Conservation (phyloP, 2,113 vertebrate genomes). For the Ranitomeya imitator region DNA sequence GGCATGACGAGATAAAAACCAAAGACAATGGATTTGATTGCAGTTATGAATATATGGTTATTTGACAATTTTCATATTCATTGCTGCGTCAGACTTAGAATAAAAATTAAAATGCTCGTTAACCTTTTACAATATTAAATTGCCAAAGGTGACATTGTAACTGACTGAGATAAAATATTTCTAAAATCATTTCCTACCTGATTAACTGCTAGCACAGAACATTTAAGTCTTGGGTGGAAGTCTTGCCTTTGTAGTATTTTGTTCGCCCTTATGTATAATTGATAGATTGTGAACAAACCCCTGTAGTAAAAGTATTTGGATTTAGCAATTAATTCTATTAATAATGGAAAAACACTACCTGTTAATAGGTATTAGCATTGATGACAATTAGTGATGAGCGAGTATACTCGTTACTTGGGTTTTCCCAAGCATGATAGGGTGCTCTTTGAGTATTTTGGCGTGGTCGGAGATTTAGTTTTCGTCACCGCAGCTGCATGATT, state of each 20-base stretch:
- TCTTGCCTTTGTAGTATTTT: neutral
- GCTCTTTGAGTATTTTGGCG: no score
- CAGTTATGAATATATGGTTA: slow-evolving; percentile 25
- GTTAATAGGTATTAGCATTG: no score
- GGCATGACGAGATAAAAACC: slow-evolving; percentile 4
- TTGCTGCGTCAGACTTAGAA: neutral
- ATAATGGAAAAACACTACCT: no score
- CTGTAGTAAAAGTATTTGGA: no score
- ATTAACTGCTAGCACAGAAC: slow-evolving; percentile 1
- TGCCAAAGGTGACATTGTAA: slow-evolving; percentile 13
- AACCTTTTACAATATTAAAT: slow-evolving; percentile 35
- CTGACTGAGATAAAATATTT: slow-evolving; percentile 8
- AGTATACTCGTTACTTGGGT: no score
- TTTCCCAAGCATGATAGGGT: no score
- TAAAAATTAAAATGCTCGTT: slow-evolving; percentile 25
- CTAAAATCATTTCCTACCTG: neutral
- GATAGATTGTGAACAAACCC: neutral
- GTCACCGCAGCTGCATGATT: no score
- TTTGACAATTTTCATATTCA: slow-evolving; percentile 23
- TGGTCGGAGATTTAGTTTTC: no score
- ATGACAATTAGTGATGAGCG: no score
- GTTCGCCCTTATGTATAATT: neutral
- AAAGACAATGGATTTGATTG: slow-evolving; percentile 41
- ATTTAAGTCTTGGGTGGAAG: neutral
- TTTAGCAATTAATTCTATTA: no score